Conservation (phyloP, 2,888 invertebrate species). For the Tachystola acroxantha region DNA sequence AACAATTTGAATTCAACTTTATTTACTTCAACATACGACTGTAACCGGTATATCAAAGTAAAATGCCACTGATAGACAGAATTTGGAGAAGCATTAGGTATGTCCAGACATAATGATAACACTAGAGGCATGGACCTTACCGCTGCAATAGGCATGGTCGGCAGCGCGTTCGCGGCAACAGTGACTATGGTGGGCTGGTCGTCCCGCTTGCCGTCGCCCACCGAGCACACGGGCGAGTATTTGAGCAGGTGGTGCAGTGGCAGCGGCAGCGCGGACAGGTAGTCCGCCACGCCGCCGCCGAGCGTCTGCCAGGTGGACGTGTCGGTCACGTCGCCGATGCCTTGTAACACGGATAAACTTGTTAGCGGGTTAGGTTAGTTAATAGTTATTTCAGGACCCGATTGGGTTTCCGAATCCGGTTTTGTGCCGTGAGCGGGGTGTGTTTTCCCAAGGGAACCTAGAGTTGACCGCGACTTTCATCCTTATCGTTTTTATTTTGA, state of each 20-base stretch:
- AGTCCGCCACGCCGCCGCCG: constrained; percentile 90
- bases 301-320: constrained; percentile 84
- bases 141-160: constrained; percentile 41
- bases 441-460: too few species aligned
- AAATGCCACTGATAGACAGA: too few species aligned
- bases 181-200: constrained; percentile 71
- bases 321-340: constrained; percentile 68
- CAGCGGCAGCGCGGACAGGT: constrained; percentile 88
- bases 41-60: too few species aligned
- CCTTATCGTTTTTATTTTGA: too few species aligned
- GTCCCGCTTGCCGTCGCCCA: constrained; percentile 85
- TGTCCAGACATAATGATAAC: too few species aligned
- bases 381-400: background rate
- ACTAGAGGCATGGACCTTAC: too few species aligned
- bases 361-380: background rate
- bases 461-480: too few species aligned
- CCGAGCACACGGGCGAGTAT: constrained; percentile 82
- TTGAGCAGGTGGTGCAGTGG: constrained; percentile 91
- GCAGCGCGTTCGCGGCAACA: constrained; percentile 48
- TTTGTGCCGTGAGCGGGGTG: too few species aligned
- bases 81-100: too few species aligned
- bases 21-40: too few species aligned
- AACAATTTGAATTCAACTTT: too few species aligned
- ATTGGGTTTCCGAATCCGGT: constrained; percentile 1
- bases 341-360: constrained; percentile 25